phyloP scores from a whole-genome alignment of 2,888 invertebrate genomes.

The Orthosia gothica region DNA sequence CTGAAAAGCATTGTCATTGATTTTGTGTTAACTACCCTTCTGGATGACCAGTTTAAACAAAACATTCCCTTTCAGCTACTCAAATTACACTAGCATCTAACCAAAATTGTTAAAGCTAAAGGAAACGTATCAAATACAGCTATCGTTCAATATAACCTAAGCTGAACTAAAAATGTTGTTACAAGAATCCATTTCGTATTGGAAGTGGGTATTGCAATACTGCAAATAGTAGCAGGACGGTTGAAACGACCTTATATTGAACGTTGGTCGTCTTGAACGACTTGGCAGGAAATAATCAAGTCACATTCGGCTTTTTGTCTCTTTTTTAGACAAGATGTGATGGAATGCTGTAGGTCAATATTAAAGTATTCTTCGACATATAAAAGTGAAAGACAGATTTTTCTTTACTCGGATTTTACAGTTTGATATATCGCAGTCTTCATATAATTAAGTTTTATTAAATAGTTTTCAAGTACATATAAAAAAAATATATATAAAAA shows the following conservation, averaged over 20 bases:
- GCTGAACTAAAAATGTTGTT: constrained; percentile 18
- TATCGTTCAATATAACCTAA: constrained; percentile 20
- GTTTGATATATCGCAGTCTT: too few relatives aligned
- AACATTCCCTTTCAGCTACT: not conserved
- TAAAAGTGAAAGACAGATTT: too few relatives aligned
- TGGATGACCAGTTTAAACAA: not conserved
- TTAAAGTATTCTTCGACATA: too few relatives aligned
- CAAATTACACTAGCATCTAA: not conserved
- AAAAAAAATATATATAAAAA: too few relatives aligned
- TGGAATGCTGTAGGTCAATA: not conserved
- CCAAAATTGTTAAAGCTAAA: constrained; percentile 1
- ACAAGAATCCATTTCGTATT: constrained; percentile 50
- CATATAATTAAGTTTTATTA: too few relatives aligned
- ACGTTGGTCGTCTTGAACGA: constrained; percentile 20
- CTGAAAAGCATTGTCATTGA: too few relatives aligned
- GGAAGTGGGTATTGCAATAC: constrained; percentile 54
- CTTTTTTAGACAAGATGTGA: not conserved
- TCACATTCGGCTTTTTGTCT: not conserved
- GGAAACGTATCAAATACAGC: constrained; percentile 8
- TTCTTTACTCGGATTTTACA: too few relatives aligned
- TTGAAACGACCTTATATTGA: constrained; percentile 44
- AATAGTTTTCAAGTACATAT: too few relatives aligned
- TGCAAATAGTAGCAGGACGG: constrained; percentile 36
- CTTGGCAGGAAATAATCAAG: constrained; percentile 28
- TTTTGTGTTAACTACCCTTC: too few relatives aligned